Evolutionary conservation across 2,113 vertebrate species (phyloP).

Genomic region (Cryptoleucopteryx plumbea): DNA sequence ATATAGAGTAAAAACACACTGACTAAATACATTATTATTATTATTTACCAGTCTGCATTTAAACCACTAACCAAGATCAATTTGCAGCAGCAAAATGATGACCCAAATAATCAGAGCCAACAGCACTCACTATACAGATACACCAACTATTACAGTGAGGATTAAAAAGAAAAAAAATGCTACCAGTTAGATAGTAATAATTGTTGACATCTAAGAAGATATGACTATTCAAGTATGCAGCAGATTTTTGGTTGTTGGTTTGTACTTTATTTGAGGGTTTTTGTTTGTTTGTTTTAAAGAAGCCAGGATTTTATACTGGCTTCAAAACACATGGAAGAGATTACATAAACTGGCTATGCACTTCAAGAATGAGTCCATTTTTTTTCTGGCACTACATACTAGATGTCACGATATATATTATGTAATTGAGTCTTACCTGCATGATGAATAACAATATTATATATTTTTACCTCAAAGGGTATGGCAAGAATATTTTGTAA

Average conservation of each 20-base stretch:
- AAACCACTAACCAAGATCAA: background rate
- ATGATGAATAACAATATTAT: background rate
- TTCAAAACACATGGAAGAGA: background rate
- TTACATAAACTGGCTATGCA: background rate
- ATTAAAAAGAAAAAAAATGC: background rate
- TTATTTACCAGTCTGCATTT: background rate
- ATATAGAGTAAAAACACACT: background rate
- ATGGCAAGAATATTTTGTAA: background rate
- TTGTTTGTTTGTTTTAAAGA: background rate
- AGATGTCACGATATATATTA: rapidly evolving
- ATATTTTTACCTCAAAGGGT: background rate
- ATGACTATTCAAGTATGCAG: background rate
- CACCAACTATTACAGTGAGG: background rate
- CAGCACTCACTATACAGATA: background rate
- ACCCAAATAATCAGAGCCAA: background rate
- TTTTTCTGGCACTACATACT: background rate
- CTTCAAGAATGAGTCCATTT: background rate
- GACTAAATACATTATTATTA: background rate
- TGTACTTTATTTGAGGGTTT: background rate
- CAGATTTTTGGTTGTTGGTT: background rate
- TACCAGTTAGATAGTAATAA: background rate
- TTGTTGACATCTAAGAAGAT: background rate
- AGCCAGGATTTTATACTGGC: background rate
- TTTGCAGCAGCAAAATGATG: background rate
- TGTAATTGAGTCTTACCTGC: background rate